Evolutionary conservation across 2,113 vertebrate species (phyloP).

Genomic region (Mormoops blainvillei): DNA sequence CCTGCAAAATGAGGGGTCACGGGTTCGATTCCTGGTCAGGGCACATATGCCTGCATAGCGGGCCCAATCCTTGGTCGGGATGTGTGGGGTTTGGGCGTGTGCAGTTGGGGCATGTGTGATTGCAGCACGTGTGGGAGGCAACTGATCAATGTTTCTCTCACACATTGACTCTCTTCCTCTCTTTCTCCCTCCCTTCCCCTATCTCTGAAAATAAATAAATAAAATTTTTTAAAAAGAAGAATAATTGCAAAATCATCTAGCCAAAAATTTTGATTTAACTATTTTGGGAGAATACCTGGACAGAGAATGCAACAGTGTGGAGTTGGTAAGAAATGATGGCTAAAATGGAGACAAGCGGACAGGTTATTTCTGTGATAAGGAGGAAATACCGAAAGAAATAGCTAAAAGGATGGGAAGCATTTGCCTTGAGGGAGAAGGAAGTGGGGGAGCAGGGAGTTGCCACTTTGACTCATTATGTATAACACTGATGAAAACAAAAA

Average conservation of each 20-base stretch:
- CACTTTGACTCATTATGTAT: background rate
- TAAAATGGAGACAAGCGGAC: background rate
- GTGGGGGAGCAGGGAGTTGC: background rate
- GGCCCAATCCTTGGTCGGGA: no score
- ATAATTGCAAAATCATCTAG: background rate
- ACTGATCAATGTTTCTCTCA: no score
- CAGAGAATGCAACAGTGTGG: background rate
- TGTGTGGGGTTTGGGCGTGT: no score
- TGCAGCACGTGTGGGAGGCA: no score
- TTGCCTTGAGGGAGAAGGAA: background rate
- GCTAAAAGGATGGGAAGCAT: background rate
- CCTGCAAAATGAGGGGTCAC: no score
- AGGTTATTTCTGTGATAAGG: background rate
- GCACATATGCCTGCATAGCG: no score
- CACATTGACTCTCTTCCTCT: no score
- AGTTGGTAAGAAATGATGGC: background rate
- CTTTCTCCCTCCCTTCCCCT: no score
- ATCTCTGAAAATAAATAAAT: no score
- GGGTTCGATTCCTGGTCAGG: no score
- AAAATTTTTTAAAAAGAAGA: no score
- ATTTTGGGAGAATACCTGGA: background rate
- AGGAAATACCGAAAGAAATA: background rate
- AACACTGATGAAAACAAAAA: background rate
- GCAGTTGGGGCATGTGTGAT: no score
- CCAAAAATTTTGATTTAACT: background rate